phyloP scores from a whole-genome alignment of 2,888 invertebrate genomes.

The Ennomos fuscantarius region DNA sequence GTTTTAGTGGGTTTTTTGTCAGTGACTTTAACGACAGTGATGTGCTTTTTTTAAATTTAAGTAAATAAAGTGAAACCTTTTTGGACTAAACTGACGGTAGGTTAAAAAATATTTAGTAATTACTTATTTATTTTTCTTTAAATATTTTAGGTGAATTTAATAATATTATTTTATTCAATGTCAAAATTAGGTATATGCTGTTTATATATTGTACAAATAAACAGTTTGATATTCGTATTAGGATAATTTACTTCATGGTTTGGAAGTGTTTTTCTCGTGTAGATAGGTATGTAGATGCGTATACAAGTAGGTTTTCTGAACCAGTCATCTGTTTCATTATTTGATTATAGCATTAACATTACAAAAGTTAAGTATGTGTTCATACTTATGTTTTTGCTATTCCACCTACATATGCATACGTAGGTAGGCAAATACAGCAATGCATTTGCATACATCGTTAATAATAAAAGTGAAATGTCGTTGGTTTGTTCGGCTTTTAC shows the following conservation, averaged over 20 bases:
- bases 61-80: constrained; percentile 22
- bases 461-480: too few relatives aligned
- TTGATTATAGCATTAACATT: neutral
- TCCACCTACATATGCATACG: too few relatives aligned
- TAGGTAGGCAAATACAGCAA: too few relatives aligned
- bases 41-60: constrained; percentile 25
- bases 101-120: constrained; percentile 4
- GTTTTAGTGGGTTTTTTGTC: constrained; percentile 34
- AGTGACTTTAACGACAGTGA: constrained; percentile 33
- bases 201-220: neutral
- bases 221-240: constrained; percentile 9
- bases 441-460: too few relatives aligned
- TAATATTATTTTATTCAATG: constrained; percentile 1
- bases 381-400: too few relatives aligned
- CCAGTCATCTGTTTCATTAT: constrained; percentile 3
- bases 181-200: neutral
- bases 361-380: neutral
- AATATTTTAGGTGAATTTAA: constrained; percentile 5
- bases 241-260: neutral
- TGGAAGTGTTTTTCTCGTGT: neutral
- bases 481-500: too few relatives aligned
- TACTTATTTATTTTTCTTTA: neutral
- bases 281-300: neutral
- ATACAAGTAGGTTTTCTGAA: neutral
- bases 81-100: constrained; percentile 35